phyloP scores from a whole-genome alignment of 2,797 vertebrate genomes.

The Microcaecilia unicolor region DNA sequence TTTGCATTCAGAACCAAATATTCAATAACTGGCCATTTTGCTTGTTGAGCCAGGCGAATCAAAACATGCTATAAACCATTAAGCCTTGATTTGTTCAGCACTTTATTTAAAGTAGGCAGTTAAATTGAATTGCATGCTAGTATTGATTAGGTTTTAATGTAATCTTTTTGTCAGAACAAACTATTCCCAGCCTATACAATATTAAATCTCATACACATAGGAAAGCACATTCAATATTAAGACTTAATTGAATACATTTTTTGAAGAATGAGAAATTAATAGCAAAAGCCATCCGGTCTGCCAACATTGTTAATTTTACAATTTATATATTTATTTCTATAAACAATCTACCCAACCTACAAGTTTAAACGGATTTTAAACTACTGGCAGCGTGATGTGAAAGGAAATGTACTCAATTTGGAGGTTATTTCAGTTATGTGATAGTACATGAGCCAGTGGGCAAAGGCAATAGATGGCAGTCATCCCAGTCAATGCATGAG shows the following conservation, averaged over 20 bases:
- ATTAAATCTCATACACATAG: constrained; percentile 40
- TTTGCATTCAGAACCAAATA: constrained; percentile 66
- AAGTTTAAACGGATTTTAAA: constrained; percentile 15
- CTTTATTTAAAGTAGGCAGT: constrained; percentile 59
- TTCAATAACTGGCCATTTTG: constrained; percentile 66
- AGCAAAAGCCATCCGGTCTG: constrained; percentile 8
- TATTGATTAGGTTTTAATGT: constrained; percentile 64
- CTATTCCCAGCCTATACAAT: constrained; percentile 51
- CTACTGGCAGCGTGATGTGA: no score
- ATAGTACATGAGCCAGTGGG: no score
- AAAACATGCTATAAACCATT: constrained; percentile 70
- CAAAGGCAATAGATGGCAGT: no score
- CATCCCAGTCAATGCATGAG: no score
- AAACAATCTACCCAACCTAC: constrained; percentile 11
- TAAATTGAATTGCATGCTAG: constrained; percentile 56
- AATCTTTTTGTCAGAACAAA: constrained; percentile 58
- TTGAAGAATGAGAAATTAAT: constrained; percentile 15
- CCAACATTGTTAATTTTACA: constrained; percentile 18
- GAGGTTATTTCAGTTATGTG: no score
- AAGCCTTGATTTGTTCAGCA: constrained; percentile 59
- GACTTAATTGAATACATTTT: constrained; percentile 28
- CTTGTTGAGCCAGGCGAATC: constrained; percentile 65
- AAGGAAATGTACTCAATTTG: no score
- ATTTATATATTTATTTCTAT: constrained; percentile 15
- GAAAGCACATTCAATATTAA: constrained; percentile 31